These are phyloP conservation scores for Lypha dubia DNA, from an alignment of 2,888 invertebrate species.

Conservation along the genomic window DNA sequence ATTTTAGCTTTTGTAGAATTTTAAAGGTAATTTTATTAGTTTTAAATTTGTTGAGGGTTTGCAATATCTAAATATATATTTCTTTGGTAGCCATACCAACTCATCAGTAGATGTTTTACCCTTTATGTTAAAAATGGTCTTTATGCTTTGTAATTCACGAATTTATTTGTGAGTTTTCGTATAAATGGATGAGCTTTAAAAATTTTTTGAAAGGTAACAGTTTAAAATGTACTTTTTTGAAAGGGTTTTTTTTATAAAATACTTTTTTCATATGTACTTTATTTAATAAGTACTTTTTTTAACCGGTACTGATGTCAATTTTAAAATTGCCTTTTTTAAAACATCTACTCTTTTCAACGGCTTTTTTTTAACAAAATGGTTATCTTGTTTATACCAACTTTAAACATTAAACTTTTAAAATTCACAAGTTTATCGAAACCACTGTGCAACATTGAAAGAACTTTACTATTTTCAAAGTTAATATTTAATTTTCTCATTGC, in stretches of 20 bases:
- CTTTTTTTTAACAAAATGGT: background rate
- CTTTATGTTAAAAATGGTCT: too few relatives aligned
- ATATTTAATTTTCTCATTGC: slow-evolving; percentile 67
- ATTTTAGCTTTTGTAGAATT: background rate
- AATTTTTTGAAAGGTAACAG: background rate
- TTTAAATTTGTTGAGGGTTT: too few relatives aligned
- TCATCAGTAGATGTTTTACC: too few relatives aligned
- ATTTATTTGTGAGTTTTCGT: too few relatives aligned
- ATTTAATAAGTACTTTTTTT: background rate
- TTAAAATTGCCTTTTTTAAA: background rate
- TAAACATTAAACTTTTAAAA: too few relatives aligned
- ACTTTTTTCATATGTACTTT: background rate
- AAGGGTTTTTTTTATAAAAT: background rate
- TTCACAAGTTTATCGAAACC: background rate
- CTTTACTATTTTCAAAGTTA: slow-evolving; percentile 42
- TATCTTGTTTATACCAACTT: too few relatives aligned
- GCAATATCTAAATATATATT: too few relatives aligned
- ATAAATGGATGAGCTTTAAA: too few relatives aligned
- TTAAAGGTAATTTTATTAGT: background rate
- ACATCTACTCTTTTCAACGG: background rate
- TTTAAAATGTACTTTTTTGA: background rate
- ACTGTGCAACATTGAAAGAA: slow-evolving; percentile 49
- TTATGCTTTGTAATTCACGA: too few relatives aligned
- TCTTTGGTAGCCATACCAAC: too few relatives aligned
- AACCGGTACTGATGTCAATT: too few relatives aligned